A percentile compares a stretch with the other conserved stretches of the same genome.
Evolutionary conservation across 2,113 vertebrate genomes (phyloP).

Genomic region (Lophius piscatorius): DNA sequence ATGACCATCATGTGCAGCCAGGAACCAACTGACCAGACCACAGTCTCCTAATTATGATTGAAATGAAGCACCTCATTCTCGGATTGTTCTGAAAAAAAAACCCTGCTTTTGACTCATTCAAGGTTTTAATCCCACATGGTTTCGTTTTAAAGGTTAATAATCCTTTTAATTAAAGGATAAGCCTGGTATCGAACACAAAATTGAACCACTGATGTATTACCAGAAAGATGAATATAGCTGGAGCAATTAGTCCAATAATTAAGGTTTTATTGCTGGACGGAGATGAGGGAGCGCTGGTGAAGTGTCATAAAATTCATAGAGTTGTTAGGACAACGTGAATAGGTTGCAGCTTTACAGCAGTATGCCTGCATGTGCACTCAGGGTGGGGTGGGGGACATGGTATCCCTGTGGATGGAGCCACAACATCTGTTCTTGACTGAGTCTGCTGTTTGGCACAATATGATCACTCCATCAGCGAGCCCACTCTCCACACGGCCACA

Average conservation of each 20-base stretch:
- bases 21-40: slow-evolving; percentile 39
- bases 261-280: slow-evolving; percentile 97
- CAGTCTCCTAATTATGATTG: slow-evolving; percentile 63
- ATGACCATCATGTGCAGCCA: slow-evolving; percentile 46
- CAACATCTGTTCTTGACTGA: slow-evolving; percentile 96
- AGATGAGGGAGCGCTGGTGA: slow-evolving; percentile 93
- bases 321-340: slow-evolving; percentile 86
- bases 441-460: slow-evolving; percentile 92
- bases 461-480: slow-evolving; percentile 96
- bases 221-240: slow-evolving; percentile 93
- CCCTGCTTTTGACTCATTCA: slow-evolving; percentile 74
- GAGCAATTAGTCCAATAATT: slow-evolving; percentile 99
- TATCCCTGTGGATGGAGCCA: slow-evolving; percentile 89
- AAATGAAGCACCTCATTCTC: slow-evolving; percentile 53
- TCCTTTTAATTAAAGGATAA: slow-evolving; percentile 98
- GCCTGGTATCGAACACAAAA: slow-evolving; percentile 91
- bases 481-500: slow-evolving; percentile 84
- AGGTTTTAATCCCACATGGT: slow-evolving; percentile 85
- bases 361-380: slow-evolving; percentile 81
- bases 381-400: slow-evolving; percentile 89
- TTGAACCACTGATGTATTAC: slow-evolving; percentile 96
- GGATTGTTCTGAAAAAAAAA: slow-evolving; percentile 38
- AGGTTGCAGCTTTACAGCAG: slow-evolving; percentile 89
- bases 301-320: slow-evolving; percentile 95
- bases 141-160: slow-evolving; percentile 94